A percentile compares a stretch with the other conserved stretches of the same genome.
Conservation (phyloP, 1,140 invertebrate species). For the Scaptomyza montana region DNA sequence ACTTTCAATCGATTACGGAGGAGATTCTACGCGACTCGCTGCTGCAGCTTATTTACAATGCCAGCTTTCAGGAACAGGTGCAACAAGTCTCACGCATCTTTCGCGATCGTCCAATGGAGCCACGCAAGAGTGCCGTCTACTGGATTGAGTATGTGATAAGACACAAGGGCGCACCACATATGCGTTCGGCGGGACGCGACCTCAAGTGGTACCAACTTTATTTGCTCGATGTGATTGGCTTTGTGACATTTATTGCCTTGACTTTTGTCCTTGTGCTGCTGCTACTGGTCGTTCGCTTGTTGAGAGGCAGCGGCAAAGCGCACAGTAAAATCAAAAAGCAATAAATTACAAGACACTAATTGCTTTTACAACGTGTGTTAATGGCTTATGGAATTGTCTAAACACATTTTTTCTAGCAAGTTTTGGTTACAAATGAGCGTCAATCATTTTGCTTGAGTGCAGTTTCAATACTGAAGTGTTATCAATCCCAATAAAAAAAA, state of each 20-base stretch:
- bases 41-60: conserved; percentile 84
- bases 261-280: not conserved
- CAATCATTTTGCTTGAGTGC: not conserved
- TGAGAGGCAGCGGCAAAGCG: conserved; percentile 24
- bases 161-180: conserved; percentile 85
- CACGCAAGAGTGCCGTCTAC: conserved; percentile 85
- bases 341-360: not conserved
- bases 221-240: conserved; percentile 85
- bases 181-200: conserved; percentile 84
- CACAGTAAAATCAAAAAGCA: conserved; percentile 38
- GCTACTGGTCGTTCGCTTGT: conserved; percentile 28
- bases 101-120: conserved; percentile 85
- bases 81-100: conserved; percentile 84
- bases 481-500: not conserved
- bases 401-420: no score
- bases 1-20: conserved; percentile 77
- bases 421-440: not conserved
- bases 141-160: conserved; percentile 88
- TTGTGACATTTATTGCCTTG: conserved; percentile 12
- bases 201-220: conserved; percentile 87
- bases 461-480: not conserved
- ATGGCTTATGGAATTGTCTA: no score
- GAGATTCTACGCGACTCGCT: conserved; percentile 80
- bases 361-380: not conserved
- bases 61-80: conserved; percentile 81